Base-by-base conservation (phyloP, 2,888 invertebrate genomes). In the Limnephilus marmoratus region DNA sequence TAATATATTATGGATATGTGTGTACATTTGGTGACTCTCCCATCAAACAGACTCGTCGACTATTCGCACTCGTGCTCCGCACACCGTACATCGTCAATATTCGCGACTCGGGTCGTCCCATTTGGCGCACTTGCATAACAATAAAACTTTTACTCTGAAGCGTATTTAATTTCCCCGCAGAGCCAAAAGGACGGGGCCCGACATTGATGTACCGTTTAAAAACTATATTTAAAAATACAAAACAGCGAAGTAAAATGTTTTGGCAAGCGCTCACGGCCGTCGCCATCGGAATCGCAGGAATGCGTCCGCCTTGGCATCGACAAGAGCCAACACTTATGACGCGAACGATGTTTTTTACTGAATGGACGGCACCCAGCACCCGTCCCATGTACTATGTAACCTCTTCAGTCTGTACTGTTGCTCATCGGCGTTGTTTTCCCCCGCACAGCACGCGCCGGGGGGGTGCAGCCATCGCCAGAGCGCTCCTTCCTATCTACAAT, bases 151-250 rank as follows among this genome's bases (percentile, higher is more conserved):
- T 87, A 68, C 90, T 53, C 81, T 81, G 81, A 90, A 82, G 53
- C 87, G 87, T 87, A 53, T 53, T 68, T 87, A 34, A 68, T 87
- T 68, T n/a, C n/a, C 41, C 86, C 45, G 15, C 86, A 29, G 29
- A 53, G 34, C 53, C 34, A 29, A 91, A 81, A 90, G 91, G 90
- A 85, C 91, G 80, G 80, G 18, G 29, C 49, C 80, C 89, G 92
- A 92, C 92, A 92, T 92, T 92, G 92, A 92, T 91, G 85, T 86
- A 91, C 91, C 89, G 91, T 88, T 91, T 87, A 87, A 85, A 82
- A 92, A 91, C 83, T 89, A 89, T 83, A 86, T 91, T 90, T 91
- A 92, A 92, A 92, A 92, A 92, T 89, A 89, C 53, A 87, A 88
- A 90, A 91, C 82, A 89, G 81, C 83, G 85, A 83, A 92, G 85